Evolutionary conservation across 2,888 invertebrate genomes (phyloP), one percentile per base, ranked within the genome.

Genomic region (Oscheius sp.): DNA sequence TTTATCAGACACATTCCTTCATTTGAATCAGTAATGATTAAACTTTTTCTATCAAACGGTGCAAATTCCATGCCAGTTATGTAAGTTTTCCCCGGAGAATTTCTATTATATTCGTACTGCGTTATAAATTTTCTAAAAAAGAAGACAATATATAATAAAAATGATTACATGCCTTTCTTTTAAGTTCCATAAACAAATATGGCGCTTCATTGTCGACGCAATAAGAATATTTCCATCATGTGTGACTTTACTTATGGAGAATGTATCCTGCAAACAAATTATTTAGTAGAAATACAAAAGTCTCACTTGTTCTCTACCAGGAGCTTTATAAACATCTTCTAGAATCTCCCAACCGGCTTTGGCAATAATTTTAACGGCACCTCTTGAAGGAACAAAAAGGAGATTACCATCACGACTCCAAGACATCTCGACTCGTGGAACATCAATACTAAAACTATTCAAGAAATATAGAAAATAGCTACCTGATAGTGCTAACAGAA

Each of bases 11-110:
- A 41, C 20, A 65, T 36, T 12, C 65, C 65, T 54, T 54, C 77
- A 57, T 78, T 75, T 5, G 72, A 68, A 50, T 78, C 78, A 1
- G 72, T 72, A 12, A 78, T 32, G 8, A 78, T 68, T 6, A 78
- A 12, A n/a, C 73, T 56, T n/a, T 56, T 45, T 0, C 49, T 36
- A 6, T 71, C 49, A 47, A 71, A 74, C 6, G 76, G 73, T 14
- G 71, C 59, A 36, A 76, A 78, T 2, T 57, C 69, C 12, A 78
- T 70, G 3, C 71, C 70, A 8, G 74, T 72, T 30, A 78, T 74
- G 9, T 66, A 30, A 12, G 63, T 68, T 24, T 41, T 56, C 30
- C 74, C 73, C 5, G 54, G 67, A 22, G 67, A 49, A n/a, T 59
- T 70, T 33, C 67, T 49, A 26, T 49, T 65, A 57, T 70, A 74